Base-by-base conservation (phyloP, 2,113 vertebrate species). In the Ammodytes dubius region DNA sequence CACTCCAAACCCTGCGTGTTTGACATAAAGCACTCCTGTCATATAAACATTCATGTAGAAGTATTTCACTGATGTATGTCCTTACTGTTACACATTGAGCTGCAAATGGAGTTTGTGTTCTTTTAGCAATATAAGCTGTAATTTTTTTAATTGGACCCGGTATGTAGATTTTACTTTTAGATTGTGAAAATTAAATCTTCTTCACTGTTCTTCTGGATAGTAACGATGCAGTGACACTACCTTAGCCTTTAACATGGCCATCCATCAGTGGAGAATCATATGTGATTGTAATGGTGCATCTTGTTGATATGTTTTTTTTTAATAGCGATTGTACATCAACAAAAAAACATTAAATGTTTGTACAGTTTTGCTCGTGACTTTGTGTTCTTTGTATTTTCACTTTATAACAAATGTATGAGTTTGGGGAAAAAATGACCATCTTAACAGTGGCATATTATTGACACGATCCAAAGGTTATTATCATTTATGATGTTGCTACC, bases 381-480 rank as follows among this genome's bases (percentile, higher is more conserved):
- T 45, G 7, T 43, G 2, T 12, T 19, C 1, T 9, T 39, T 7
- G 12, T 70, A 27, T 61, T 40, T 17, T 42, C 0, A 17, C 7
- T 35, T 19, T 7, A 12, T 6, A 49, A 61, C 57, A 14, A 3
- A 60, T 68, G 43, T 15, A 35, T 54, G 10, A 59, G 10, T 59
- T 4, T 53, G 19, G 27, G 27, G 12, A 13, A 43, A 13, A 50
- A 15, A 1, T 5, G 17, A 27, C 5, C 4, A 58, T 60, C 4
- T 37, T 13, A 12, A 52, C 9, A 45, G 37, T 13, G 35, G 52
- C 37, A 4, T 59, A 70, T 74, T 61, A 74, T 76, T 68, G 59
- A 68, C 56, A 70, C 37, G 49, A 27, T 61, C 0, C 13, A 19
- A 40, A 66, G 1, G 65, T 71, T 46, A 1, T 13, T 50, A 43